These are phyloP conservation scores for Neocrepidodera transversa DNA, from an alignment of 2,888 invertebrate genomes.

Conservation along the genomic window DNA sequence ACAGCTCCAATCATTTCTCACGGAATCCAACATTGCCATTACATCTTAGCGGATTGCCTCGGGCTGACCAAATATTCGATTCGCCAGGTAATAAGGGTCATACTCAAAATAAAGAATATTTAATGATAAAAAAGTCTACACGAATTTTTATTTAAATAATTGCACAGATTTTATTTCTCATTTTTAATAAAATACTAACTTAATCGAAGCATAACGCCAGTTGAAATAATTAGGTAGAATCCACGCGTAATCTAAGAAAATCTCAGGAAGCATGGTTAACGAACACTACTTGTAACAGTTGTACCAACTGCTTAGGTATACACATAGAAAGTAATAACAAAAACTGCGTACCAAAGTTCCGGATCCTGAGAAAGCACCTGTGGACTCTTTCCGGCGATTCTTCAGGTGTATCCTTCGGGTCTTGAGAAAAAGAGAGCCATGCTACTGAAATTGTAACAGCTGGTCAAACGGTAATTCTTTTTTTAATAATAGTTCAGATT, in stretches of 20 bases:
- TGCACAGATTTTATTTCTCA: too few species aligned
- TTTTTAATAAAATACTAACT: too few species aligned
- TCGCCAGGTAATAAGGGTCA: too few species aligned
- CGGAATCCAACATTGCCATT: conserved; percentile 31
- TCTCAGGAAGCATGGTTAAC: conserved; percentile 58
- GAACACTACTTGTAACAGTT: conserved; percentile 41
- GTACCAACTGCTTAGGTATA: conserved; percentile 51
- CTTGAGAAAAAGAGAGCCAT: conserved; percentile 37
- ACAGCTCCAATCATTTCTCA: conserved; percentile 44
- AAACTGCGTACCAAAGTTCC: conserved; percentile 57
- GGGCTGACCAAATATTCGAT: too few species aligned
- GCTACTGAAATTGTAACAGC: conserved; percentile 10
- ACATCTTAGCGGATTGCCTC: too few species aligned
- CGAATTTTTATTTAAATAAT: too few species aligned
- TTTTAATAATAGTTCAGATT: too few species aligned
- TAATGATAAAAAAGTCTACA: too few species aligned
- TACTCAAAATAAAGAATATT: too few species aligned
- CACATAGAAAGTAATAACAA: conserved; percentile 31
- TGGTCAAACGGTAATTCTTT: background rate
- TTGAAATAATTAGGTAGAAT: conserved; percentile 37
- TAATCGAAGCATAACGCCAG: too few species aligned
- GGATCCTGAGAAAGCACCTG: conserved; percentile 55
- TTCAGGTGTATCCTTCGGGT: conserved; percentile 46
- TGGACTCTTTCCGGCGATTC: conserved; percentile 50
- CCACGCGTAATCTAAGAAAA: conserved; percentile 53